A percentile compares a stretch with the other conserved stretches of the same genome.
Conservation (phyloP, 2,888 invertebrate genomes). For the Ormyrus thymus region DNA sequence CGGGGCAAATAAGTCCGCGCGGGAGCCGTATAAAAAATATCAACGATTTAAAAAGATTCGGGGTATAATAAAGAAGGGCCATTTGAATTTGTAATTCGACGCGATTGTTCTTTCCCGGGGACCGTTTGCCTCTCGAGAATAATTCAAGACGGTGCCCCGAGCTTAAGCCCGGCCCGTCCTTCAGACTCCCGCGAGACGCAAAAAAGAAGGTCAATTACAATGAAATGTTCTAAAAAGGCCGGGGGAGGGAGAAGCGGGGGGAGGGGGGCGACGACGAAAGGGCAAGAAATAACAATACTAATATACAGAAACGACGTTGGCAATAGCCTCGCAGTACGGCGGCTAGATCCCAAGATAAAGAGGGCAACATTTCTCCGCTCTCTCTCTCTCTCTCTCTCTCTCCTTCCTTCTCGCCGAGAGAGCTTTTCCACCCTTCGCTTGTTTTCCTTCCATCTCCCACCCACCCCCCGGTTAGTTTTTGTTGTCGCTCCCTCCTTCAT, state of each 20-base stretch:
- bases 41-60: conserved; percentile 26
- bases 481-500: neutral
- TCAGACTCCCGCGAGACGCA: conserved; percentile 19
- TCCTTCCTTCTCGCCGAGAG: neutral
- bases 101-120: conserved; percentile 37
- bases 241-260: neutral
- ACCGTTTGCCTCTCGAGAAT: conserved; percentile 29
- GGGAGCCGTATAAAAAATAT: neutral
- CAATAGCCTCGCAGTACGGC: conserved; percentile 33
- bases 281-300: conserved; percentile 52
- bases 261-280: conserved; percentile 18
- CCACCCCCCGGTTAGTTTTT: conserved; percentile 29
- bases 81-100: conserved; percentile 55
- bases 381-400: conserved; percentile 25
- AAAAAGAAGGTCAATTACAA: conserved; percentile 51
- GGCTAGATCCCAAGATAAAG: conserved; percentile 49
- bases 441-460: conserved; percentile 46
- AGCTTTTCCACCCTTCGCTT: conserved; percentile 47
- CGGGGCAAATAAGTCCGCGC: too few relatives aligned
- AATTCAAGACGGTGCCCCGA: conserved; percentile 44
- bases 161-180: conserved; percentile 34
- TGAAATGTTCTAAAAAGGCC: conserved; percentile 38
- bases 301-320: conserved; percentile 39
- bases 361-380: conserved; percentile 27
- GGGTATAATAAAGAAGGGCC: conserved; percentile 16